These are phyloP conservation scores for Melolontha melolontha DNA, from an alignment of 2,888 invertebrate genomes.

Conservation along the genomic window DNA sequence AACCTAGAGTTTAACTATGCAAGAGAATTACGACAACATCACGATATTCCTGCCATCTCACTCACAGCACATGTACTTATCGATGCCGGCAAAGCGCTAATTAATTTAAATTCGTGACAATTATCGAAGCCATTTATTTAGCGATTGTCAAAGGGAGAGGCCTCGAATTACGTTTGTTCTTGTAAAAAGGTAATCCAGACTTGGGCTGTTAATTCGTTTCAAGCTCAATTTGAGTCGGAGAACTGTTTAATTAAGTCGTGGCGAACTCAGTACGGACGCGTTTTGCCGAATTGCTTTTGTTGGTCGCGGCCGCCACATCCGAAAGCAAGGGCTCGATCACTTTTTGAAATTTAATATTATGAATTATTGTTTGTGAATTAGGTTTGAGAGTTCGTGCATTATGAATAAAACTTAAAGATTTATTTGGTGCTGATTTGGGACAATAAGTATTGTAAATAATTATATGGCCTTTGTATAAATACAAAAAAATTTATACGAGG, in stretches of 20 bases:
- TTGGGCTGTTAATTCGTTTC: constrained; percentile 48
- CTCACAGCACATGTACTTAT: constrained; percentile 19
- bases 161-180: constrained; percentile 44
- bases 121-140: constrained; percentile 42
- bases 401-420: too few relatives aligned
- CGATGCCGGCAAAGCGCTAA: constrained; percentile 23
- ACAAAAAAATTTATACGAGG: too few relatives aligned
- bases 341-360: too few relatives aligned
- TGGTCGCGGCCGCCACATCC: too few relatives aligned
- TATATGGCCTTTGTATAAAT: too few relatives aligned
- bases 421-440: too few relatives aligned
- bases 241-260: constrained; percentile 49
- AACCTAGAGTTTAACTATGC: too few relatives aligned
- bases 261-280: constrained; percentile 3
- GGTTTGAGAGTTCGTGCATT: too few relatives aligned
- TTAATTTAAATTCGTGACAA: constrained; percentile 40
- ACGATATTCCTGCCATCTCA: neutral
- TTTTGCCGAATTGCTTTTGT: constrained; percentile 2
- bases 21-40: too few relatives aligned
- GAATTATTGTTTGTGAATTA: too few relatives aligned
- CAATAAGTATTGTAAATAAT: too few relatives aligned
- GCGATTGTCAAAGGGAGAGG: constrained; percentile 41
- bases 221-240: constrained; percentile 48
- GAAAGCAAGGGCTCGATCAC: too few relatives aligned
- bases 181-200: constrained; percentile 48